Evolutionary conservation across 2,888 invertebrate genomes (phyloP), one percentile per base, ranked within the genome.

Genomic region (Agriopis aurantiaria): DNA sequence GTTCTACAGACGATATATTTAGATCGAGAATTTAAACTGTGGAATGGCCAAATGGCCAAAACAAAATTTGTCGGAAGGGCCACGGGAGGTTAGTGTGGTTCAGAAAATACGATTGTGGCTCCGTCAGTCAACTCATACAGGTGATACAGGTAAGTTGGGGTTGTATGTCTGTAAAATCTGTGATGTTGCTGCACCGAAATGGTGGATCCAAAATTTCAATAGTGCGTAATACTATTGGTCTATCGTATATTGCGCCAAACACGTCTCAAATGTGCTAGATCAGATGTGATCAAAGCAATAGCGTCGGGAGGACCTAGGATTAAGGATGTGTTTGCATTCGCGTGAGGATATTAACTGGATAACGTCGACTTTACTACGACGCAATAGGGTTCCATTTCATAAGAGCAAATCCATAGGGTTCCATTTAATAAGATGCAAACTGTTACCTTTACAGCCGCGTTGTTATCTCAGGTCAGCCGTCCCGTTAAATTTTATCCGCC

Each of bases 391-490:
- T 14, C 41, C 1, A 55, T 41, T 55, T 41, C 41, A 0, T n/a
- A n/a, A n/a, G n/a, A n/a, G n/a, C n/a, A n/a, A n/a, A n/a, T n/a
- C n/a, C n/a, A 43, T 43, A 11, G 9, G 43, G 14, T 14, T 14
- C 41, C 1, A 55, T 41, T 55, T 41, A n/a, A 0, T n/a, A n/a
- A n/a, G n/a, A n/a, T n/a, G 7, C 7, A n/a, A 49, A 14, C n/a
- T 51, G 7, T 62, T 64, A 64, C 60, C 48, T 65, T 65, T 60
- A 49, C 7, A 33, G 60, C 51, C 40, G 48, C 10, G 41, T 43
- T 49, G 52, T 33, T 57, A 77, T 77, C 83, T 86, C 84, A 80
- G 82, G 85, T 85, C 86, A 85, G 81, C 77, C 76, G 73, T 70
- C 71, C 40, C 57, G 62, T 61, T 52, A 68, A 17, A 49, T 68